Base-by-base conservation (phyloP, 2,113 vertebrate genomes). In the Telmatochromis bifrenatus region DNA sequence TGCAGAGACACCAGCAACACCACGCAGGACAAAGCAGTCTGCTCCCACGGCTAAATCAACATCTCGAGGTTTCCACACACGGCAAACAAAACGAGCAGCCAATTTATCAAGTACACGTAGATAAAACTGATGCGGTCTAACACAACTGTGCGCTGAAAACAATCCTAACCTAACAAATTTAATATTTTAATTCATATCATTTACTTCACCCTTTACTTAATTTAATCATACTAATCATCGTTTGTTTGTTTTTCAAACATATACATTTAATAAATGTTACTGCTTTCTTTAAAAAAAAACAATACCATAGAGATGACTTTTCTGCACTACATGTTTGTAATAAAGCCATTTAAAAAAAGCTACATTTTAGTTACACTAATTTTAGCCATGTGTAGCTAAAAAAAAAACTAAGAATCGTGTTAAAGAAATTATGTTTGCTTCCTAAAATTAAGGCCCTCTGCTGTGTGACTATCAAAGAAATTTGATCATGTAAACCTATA, bases 1-100 rank as follows among this genome's bases (percentile, higher is more conserved):
- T 31, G 15, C 47, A 51, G 73, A n/a, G 73, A 49, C 73, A 75
- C 65, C n/a, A 73, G 60, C 45, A 51, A 49, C 73, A 77, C 39
- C 15, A 51, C 6, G 4, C 45, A 77, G 17, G 45, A 31, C 26
- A 33, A 77, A 33, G 45, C 45, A 13, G 73, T 33, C 26, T 49
- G 10, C 9, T 77, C 28, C 26, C 26, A 49, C 26, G 19, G 73
- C 28, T 49, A 31, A 51, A 77, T 31, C 73, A 77, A 51, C 45
- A 31, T 77, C 45, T 77, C 6, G 2, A 51, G 73, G 73, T 77
- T 77, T 77, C 14, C 26, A 77, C 28, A 47, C 42, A n/a, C 2
- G 2, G 10, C 9, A 77, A 49, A 31, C 45, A 33, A 49, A 77
- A 49, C 2, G 4, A 33, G 17, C 11, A 1, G 1, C 42, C 70